These are phyloP conservation scores for Epizoanthus stellaris DNA, from an alignment of 92 coral and sea anemone genomes.

Conservation along the genomic window DNA sequence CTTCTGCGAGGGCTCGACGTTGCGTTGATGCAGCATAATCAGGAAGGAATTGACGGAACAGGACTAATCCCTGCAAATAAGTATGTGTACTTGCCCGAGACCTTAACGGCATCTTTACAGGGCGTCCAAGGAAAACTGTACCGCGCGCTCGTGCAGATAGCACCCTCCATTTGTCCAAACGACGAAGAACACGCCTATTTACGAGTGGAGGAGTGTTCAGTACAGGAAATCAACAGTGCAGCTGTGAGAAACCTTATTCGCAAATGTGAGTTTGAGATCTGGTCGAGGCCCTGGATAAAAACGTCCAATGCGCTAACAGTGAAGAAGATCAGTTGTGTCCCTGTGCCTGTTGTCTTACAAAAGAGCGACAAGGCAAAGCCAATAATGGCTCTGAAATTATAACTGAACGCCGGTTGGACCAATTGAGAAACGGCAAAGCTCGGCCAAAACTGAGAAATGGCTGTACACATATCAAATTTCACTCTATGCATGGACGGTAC, in stretches of 20 bases:
- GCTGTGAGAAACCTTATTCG: constrained; percentile 12
- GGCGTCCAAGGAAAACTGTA: constrained; percentile 21
- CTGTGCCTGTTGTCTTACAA: neutral
- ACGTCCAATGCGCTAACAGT: constrained; percentile 15
- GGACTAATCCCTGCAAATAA: constrained; percentile 43
- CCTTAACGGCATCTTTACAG: constrained; percentile 12
- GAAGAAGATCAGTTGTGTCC: constrained; percentile 17
- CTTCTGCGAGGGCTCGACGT: constrained; percentile 29
- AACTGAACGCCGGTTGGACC: neutral
- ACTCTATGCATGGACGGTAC: no score
- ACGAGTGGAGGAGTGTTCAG: constrained; percentile 28
- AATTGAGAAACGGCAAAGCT: no score
- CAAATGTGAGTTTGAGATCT: constrained; percentile 41
- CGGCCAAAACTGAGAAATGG: no score
- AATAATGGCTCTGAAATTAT: constrained; percentile 15
- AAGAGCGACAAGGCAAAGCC: constrained; percentile 4
- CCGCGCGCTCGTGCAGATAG: constrained; percentile 29
- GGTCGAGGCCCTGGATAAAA: constrained; percentile 30
- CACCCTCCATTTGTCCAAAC: constrained; percentile 45
- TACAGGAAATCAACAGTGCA: constrained; percentile 26
- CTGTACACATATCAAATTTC: no score
- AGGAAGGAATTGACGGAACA: constrained; percentile 33
- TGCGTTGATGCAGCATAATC: constrained; percentile 25
- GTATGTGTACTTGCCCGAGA: constrained; percentile 25
- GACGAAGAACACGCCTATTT: constrained; percentile 29